Base-by-base conservation (phyloP, 2,113 vertebrate genomes). In the Tylochromis polylepis region DNA sequence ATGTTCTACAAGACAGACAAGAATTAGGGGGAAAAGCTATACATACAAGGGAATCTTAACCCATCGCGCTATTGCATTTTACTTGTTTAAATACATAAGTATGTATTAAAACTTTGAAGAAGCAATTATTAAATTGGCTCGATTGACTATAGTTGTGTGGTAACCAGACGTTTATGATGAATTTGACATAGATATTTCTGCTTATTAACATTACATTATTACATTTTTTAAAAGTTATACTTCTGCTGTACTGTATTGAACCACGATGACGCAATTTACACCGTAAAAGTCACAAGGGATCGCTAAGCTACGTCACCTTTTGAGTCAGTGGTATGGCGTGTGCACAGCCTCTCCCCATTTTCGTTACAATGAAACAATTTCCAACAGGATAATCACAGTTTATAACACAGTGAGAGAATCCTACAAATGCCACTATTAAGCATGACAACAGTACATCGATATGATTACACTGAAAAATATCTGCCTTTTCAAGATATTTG, bases 371-470 rank as follows among this genome's bases (percentile, higher is more conserved):
- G 7, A 18, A 36, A 82, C 10, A 2, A 12, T 70, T 43, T 2
- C 16, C n/a, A 41, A 8, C 9, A 65, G n/a, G 4, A 58, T 43
- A 41, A 83, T 78, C 80, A 81, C 16, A 91, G 58, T 87, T 88
- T 85, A 31, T 51, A 56, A 83, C 29, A 27, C 24, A 72, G 24
- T 67, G 88, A 90, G 89, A 91, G 85, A 93, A 91, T 92, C 87
- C 83, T 46, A 83, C 93, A 93, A 79, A 83, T 85, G 8, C 1
- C 59, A 85, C 43, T 29, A 24, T 79, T 55, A 70, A 62, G 38
- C 83, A 89, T 18, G 41, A 83, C 60, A 87, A 84, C 15, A 83
- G 12, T 75, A 36, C 79, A 84, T 34, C 2, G 43, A 78, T 82
- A 84, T 62, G 22, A 85, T 16, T 49, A 85, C 86, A 79, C 83